A percentile compares a stretch with the other conserved stretches of the same genome.
Evolutionary conservation across 2,797 vertebrate genomes (phyloP).

Genomic region (Scleropages formosus): DNA sequence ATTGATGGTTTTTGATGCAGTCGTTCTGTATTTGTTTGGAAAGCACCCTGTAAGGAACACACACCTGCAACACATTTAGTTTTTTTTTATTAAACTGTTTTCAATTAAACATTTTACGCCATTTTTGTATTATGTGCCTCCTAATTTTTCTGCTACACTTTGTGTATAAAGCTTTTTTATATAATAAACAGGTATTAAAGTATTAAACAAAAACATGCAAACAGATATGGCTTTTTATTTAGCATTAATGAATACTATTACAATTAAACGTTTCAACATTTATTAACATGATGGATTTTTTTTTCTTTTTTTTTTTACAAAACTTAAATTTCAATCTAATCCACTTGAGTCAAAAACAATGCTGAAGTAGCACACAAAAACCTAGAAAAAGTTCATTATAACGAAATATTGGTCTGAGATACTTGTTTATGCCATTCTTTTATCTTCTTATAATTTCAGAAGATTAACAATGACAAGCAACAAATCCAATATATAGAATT

Average conservation of each 20-base stretch:
- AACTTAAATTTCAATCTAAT: conserved; percentile 43
- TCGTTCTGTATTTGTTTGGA: not conserved
- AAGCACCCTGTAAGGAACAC: conserved; percentile 13
- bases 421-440: conserved; percentile 45
- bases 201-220: conserved; percentile 43
- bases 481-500: conserved; percentile 48
- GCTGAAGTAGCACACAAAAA: conserved; percentile 45
- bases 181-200: not conserved
- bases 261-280: conserved; percentile 61
- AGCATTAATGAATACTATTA: conserved; percentile 62
- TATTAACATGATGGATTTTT: conserved; percentile 42
- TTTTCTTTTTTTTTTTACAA: conserved; percentile 47
- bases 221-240: conserved; percentile 73
- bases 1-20: not conserved
- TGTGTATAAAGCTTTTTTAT: conserved; percentile 29
- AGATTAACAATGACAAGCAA: conserved; percentile 34
- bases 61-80: not conserved
- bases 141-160: conserved; percentile 19
- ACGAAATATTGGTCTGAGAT: conserved; percentile 51
- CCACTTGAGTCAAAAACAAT: conserved; percentile 49
- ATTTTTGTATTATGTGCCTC: conserved; percentile 27
- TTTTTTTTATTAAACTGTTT: conserved; percentile 32
- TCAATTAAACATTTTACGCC: conserved; percentile 30
- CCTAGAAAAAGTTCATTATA: conserved; percentile 46
- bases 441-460: conserved; percentile 29